Evolutionary conservation across 2,113 vertebrate species (phyloP), one percentile per base, ranked within the genome.

Genomic region (Pardalotus punctatus): DNA sequence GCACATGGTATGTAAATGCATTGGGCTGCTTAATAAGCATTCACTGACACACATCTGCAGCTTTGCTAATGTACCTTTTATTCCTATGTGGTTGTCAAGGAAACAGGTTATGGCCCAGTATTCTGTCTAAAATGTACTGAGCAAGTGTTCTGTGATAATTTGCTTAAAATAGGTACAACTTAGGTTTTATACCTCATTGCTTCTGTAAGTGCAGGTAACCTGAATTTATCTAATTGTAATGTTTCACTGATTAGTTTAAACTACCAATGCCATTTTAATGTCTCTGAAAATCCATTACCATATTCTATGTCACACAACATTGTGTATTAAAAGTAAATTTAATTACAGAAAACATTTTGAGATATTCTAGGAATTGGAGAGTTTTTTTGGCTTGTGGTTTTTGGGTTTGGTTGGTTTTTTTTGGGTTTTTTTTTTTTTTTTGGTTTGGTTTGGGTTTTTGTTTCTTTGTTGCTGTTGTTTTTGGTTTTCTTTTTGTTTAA

Each of bases 31-130:
- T 96, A 95, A 94, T 95, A 96, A 95, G 96, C 77, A 93, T 96
- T 96, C 93, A 88, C 51, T 86, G 91, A 86, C 90, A 90, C 95
- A 97, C 96, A 96, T 96, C 95, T 97, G 96, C 96, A 97, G 95
- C 90, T 96, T 96, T 94, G 86, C 93, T 97, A 95, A 96, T 91
- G 95, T 90, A 91, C 67, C 79, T 93, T 97, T 98, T 98, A 97
- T 98, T 98, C 97, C 92, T 98, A 98, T 98, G 98, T 97, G 83
- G 98, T 99, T 98, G 98, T 98, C 98, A 98, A 97, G 97, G 98
- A 97, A 98, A 99, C 98, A 97, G 98, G 97, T 97, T 98, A 98
- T 98, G 98, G 98, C 97, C 97, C 97, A 98, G 97, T 96, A 98
- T 98, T 98, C 98, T 96, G 97, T 97, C 97, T 97, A 97, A 97